Percentiles rank a stretch among this genome's conserved stretches.
phyloP scores from a whole-genome alignment of 2,113 vertebrate species.

The Corvus hawaiiensis region DNA sequence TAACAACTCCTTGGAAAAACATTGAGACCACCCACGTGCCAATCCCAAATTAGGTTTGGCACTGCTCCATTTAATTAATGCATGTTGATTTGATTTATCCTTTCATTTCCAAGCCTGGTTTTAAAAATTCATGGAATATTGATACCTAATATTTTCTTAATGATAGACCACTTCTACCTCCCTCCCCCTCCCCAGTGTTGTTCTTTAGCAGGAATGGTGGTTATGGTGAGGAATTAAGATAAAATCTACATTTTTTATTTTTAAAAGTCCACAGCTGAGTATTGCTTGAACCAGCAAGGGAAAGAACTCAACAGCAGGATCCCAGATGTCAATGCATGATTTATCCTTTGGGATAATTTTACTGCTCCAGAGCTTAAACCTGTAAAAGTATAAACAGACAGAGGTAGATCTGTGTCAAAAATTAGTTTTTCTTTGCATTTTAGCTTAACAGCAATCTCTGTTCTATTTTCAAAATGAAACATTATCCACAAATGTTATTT shows the following conservation, averaged over 20 bases:
- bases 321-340: background rate
- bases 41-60: background rate
- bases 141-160: constrained; percentile 21
- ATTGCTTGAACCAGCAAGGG: background rate
- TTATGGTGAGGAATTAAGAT: background rate
- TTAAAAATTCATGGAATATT: background rate
- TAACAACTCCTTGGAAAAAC: background rate
- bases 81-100: background rate
- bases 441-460: background rate
- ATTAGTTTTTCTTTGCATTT: background rate
- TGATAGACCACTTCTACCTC: background rate
- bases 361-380: constrained; percentile 66
- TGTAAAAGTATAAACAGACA: constrained; percentile 11
- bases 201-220: background rate
- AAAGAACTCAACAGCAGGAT: constrained; percentile 9
- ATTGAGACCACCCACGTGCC: background rate
- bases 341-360: background rate
- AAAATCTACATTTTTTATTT: background rate
- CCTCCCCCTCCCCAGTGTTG: background rate
- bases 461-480: background rate
- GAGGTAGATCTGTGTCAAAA: background rate
- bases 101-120: constrained; percentile 18
- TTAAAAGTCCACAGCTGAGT: background rate
- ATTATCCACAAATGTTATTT: background rate
- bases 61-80: background rate